Conservation (phyloP, 2,797 vertebrate genomes). For the Propithecus deckenii region DNA sequence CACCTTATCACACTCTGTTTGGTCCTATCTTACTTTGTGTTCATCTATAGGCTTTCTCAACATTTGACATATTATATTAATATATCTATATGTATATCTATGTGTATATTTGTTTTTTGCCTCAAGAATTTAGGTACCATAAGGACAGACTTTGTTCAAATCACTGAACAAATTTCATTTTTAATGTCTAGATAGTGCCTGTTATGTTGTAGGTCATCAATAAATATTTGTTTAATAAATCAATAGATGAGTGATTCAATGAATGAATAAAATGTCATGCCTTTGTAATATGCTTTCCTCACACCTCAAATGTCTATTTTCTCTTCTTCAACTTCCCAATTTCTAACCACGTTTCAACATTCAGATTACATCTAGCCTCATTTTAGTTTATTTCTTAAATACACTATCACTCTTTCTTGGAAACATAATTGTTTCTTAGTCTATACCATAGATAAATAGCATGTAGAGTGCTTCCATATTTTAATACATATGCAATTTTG, state of each 20-base stretch:
- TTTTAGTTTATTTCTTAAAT: neutral
- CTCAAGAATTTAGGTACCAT: neutral
- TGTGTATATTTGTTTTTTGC: neutral
- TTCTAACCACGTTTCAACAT: neutral
- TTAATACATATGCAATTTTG: neutral
- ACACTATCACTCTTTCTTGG: neutral
- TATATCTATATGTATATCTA: no score
- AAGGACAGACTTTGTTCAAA: neutral
- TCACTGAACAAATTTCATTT: neutral
- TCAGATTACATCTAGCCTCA: neutral
- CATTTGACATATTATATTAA: neutral
- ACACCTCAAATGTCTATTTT: neutral
- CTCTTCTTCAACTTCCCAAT: neutral
- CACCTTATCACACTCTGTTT: neutral
- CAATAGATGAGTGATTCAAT: neutral
- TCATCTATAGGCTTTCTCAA: neutral
- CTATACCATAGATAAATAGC: neutral
- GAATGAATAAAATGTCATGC: neutral
- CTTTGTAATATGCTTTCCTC: neutral
- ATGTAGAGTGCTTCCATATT: neutral
- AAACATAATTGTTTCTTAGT: neutral
- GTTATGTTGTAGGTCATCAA: neutral
- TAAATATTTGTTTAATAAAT: neutral
- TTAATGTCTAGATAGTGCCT: neutral
- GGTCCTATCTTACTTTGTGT: neutral